Base-by-base conservation (phyloP, 2,113 vertebrate species). In the Ceratotherium simum region DNA sequence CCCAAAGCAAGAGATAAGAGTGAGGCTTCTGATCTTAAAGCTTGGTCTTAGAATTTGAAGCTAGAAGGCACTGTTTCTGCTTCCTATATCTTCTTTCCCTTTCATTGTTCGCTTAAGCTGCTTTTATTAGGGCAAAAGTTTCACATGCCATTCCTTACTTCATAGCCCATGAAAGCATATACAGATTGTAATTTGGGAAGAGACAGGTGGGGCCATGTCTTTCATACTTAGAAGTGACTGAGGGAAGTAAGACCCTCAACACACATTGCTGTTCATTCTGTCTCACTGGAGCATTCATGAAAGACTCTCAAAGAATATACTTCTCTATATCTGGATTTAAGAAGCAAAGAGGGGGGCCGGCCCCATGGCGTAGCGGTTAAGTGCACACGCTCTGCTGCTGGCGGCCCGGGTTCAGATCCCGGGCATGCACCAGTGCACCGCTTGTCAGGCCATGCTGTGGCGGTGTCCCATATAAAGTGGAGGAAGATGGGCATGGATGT, bases 151-250 rank as follows among this genome's bases (percentile, higher is more conserved):
- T 73, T 92, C 36, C 31, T 90, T 16, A 88, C 54, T 86, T 72
- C 14, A 91, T 25, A 94, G 79, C 51, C 75, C 79, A 7, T 91
- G 67, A 93, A 75, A 64, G 51, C 60, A 64, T 95, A 70, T 18
- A 65, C 42, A 86, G 39, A 81, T 82, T 90, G n/a, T 92, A 91
- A 93, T 95, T 96, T 87, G 80, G 67, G 18, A 82, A 94, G 33
- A 90, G 12, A 89, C 6, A 86, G 39, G 23, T 72, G 39, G 11
- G 11, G 8, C 42, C 21, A 84, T 91, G 70, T 78, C 54, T 90
- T 86, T 92, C 29, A 48, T 64, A 75, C 23, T 95, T 90, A 91
- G 29, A 93, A 90, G 33, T 36, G 42, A 65, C 29, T 82, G 54
- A 70, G 54, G 29, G 25, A 85, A 90, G 65, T 90, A 56, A 90